Evolutionary conservation across 1,140 invertebrate species (phyloP).

Genomic region (Thalassaphorura encarpata): DNA sequence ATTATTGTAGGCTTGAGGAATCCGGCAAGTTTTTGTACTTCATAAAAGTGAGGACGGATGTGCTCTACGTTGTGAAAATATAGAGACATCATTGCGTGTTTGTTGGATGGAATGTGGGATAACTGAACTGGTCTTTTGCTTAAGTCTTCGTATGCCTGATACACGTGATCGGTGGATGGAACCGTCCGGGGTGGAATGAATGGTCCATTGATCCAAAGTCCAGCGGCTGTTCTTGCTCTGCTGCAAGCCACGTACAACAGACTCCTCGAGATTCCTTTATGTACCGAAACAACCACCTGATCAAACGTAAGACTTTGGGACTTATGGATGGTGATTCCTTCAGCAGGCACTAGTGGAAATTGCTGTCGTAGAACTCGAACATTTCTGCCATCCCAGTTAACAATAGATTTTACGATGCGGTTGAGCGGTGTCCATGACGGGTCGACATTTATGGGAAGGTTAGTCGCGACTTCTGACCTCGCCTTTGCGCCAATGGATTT

Average conservation of each 20-base stretch:
- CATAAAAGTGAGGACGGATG: no score
- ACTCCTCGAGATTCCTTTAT: neutral
- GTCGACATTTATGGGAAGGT: neutral
- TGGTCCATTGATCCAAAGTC: slow-evolving; percentile 11
- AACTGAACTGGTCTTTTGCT: neutral
- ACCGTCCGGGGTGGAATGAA: slow-evolving; percentile 1
- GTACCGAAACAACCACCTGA: neutral
- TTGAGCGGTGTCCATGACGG: neutral
- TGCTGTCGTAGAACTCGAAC: slow-evolving; percentile 4
- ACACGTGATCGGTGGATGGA: neutral
- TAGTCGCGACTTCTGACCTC: neutral
- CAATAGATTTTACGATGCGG: neutral
- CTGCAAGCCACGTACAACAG: slow-evolving; percentile 10
- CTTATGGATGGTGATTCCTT: slow-evolving; percentile 17
- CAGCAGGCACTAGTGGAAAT: slow-evolving; percentile 13
- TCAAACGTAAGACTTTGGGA: slow-evolving; percentile 11
- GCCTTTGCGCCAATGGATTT: neutral
- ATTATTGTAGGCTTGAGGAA: no score
- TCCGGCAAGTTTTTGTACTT: no score
- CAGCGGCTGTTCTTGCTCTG: slow-evolving; percentile 1
- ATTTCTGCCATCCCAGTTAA: neutral
- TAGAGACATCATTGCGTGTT: no score
- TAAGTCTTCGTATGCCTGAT: neutral
- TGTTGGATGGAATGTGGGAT: no score
- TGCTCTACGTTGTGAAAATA: no score